phyloP scores from a whole-genome alignment of 1,140 invertebrate species.

The Agraylea sexmaculata region DNA sequence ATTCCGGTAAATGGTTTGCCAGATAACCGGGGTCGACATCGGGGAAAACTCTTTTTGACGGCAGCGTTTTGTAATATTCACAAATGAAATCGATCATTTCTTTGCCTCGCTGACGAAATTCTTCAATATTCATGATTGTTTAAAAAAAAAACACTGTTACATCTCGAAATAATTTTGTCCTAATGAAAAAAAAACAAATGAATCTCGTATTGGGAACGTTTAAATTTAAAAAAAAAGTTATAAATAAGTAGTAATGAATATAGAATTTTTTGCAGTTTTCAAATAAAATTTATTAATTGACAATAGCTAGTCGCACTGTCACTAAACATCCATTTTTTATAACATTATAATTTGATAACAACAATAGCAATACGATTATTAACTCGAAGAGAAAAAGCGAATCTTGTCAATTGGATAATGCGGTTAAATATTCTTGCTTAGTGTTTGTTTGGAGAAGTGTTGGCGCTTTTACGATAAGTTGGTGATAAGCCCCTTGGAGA shows the following conservation, averaged over 20 bases:
- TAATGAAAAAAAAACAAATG: neutral
- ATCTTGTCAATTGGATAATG: constrained; percentile 9
- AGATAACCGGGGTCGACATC: constrained; percentile 79
- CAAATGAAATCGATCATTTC: constrained; percentile 92
- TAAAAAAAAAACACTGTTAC: too few relatives aligned
- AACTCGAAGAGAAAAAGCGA: neutral
- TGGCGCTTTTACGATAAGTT: constrained; percentile 11
- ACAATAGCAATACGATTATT: neutral
- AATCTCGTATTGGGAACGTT: too few relatives aligned
- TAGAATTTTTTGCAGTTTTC: constrained; percentile 5
- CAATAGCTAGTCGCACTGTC: too few relatives aligned
- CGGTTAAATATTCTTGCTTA: too few relatives aligned
- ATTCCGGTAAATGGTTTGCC: constrained; percentile 54
- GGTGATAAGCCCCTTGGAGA: constrained; percentile 19
- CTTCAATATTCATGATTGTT: constrained; percentile 60
- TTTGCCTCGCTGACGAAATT: constrained; percentile 73
- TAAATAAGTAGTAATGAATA: constrained; percentile 3
- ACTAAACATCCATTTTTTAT: too few relatives aligned
- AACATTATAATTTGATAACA: too few relatives aligned
- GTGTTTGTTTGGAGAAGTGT: constrained; percentile 13
- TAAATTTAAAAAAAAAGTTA: neutral
- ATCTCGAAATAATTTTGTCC: constrained; percentile 2
- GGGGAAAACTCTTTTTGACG: constrained; percentile 65
- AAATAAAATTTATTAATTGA: constrained; percentile 2
- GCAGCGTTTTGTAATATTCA: constrained; percentile 69